These are phyloP conservation scores for Ptiloglossa arizonensis DNA, from an alignment of 1,140 invertebrate species.

Conservation along the genomic window DNA sequence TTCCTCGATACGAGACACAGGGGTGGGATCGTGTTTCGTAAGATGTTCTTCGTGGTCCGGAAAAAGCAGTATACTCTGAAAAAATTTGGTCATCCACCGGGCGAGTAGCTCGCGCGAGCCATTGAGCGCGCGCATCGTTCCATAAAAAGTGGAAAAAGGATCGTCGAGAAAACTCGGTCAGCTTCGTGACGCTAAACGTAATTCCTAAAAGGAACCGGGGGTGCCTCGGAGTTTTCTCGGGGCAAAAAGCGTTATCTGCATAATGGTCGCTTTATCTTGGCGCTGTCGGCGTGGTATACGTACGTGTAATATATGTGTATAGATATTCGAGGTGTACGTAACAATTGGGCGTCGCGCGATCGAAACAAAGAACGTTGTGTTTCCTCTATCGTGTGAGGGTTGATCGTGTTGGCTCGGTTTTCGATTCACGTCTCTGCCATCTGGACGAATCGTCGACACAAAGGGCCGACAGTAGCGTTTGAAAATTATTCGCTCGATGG, in stretches of 20 bases:
- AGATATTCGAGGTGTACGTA: neutral
- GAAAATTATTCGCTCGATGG: conserved; percentile 16
- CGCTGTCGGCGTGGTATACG: neutral
- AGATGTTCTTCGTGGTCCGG: too few relatives aligned
- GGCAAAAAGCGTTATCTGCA: neutral
- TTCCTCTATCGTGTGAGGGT: neutral
- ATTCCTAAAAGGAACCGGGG: too few relatives aligned
- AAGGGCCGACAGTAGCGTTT: conserved; percentile 3
- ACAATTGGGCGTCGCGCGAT: neutral
- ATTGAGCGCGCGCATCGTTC: neutral
- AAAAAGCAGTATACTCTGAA: too few relatives aligned
- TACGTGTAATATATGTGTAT: neutral
- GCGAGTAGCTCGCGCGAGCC: neutral
- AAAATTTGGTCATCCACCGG: neutral
- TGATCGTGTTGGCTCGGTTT: neutral
- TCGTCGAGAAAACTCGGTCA: neutral
- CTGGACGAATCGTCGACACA: neutral
- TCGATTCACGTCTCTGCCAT: neutral
- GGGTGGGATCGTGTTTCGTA: too few relatives aligned
- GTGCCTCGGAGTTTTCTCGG: too few relatives aligned
- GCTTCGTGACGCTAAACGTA: neutral
- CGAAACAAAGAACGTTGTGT: conserved; percentile 4
- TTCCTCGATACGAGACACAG: too few relatives aligned
- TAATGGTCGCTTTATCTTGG: neutral
- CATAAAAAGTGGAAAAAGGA: neutral